Percentiles rank a stretch among this genome's conserved stretches.
phyloP scores from a whole-genome alignment of 2,888 invertebrate species.

The Caenorhabditis sp. region DNA sequence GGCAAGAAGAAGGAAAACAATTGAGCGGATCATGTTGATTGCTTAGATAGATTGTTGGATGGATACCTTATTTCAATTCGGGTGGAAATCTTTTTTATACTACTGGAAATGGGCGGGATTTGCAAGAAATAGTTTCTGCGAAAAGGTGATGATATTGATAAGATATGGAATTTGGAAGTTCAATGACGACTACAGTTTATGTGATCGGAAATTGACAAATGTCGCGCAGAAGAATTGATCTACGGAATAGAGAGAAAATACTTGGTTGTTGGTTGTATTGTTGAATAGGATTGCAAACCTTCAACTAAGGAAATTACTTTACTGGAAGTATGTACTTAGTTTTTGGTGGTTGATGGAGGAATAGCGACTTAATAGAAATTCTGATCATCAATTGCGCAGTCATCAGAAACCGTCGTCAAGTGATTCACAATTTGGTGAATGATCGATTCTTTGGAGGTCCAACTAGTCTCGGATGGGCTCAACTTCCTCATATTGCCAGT shows the following conservation, averaged over 20 bases:
- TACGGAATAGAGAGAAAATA: no score
- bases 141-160: background rate
- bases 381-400: background rate
- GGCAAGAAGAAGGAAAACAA: background rate
- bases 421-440: background rate
- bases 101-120: background rate
- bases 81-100: background rate
- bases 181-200: background rate
- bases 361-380: no score
- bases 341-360: no score
- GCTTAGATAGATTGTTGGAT: no score
- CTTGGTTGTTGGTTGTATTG: no score
- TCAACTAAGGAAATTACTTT: no score
- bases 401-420: background rate
- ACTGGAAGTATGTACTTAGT: no score
- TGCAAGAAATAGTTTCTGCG: background rate
- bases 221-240: no score
- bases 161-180: background rate
- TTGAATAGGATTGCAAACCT: no score
- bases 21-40: background rate
- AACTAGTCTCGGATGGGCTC: slow-evolving; percentile 5
- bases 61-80: no score
- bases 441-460: background rate
- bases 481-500: slow-evolving; percentile 1
- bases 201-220: background rate